Evolutionary conservation across 2,888 invertebrate genomes (phyloP).

Genomic region (Pristionchus entomophagus): DNA sequence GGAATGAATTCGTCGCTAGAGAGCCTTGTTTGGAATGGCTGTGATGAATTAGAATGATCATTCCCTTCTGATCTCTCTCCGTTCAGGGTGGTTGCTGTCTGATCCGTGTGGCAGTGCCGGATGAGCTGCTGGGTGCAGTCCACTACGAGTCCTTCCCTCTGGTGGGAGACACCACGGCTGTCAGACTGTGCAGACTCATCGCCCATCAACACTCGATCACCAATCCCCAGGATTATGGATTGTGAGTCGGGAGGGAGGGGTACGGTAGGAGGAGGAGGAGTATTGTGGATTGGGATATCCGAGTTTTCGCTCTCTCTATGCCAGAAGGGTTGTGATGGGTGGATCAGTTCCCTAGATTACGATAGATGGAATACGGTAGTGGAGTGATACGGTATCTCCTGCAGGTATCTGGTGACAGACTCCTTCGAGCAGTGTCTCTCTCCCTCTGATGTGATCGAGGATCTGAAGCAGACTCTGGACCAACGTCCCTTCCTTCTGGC

Average conservation of each 20-base stretch:
- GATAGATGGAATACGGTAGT: background rate
- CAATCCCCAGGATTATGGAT: slow-evolving; percentile 94
- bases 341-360: background rate
- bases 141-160: slow-evolving; percentile 81
- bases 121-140: slow-evolving; percentile 92
- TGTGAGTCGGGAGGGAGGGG: slow-evolving; percentile 80
- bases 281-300: background rate
- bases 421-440: slow-evolving; percentile 86
- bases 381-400: slow-evolving; percentile 1
- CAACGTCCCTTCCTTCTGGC: slow-evolving; percentile 92
- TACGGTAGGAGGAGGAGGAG: background rate
- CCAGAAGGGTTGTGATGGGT: background rate
- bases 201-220: slow-evolving; percentile 95
- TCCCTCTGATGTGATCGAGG: slow-evolving; percentile 82
- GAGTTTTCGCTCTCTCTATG: no score
- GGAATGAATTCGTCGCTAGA: no score
- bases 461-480: background rate
- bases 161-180: slow-evolving; percentile 85
- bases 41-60: no score
- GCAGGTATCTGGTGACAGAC: slow-evolving; percentile 71
- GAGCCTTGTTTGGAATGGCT: no score
- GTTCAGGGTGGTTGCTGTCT: slow-evolving; percentile 78
- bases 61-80: no score
- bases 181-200: slow-evolving; percentile 90
- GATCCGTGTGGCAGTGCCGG: slow-evolving; percentile 91